Conservation (phyloP, 2,113 vertebrate species). For the Sinocyclocheilus anshuiensis region DNA sequence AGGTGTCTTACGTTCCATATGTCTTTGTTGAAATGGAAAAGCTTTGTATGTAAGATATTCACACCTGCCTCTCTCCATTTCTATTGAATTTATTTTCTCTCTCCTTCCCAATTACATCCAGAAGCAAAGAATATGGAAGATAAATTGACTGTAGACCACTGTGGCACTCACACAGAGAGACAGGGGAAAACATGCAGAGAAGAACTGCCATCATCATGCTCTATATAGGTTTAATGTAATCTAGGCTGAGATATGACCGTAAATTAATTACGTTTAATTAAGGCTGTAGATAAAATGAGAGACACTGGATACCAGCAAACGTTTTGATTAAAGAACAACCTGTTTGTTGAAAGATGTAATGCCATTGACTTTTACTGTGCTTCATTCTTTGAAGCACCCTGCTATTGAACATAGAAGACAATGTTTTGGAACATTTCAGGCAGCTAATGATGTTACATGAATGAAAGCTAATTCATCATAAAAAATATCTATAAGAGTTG, state of each 20-base stretch:
- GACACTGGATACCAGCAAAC: background rate
- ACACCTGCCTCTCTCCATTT: slow-evolving; percentile 40
- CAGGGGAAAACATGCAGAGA: slow-evolving; percentile 4
- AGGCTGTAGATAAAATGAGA: background rate
- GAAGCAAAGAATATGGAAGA: slow-evolving; percentile 7
- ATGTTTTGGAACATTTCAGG: slow-evolving; percentile 5
- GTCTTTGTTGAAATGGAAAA: slow-evolving; percentile 51
- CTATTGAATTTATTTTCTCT: background rate
- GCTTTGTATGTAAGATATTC: slow-evolving; percentile 37
- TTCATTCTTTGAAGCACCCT: background rate
- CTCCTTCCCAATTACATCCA: background rate
- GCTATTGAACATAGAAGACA: background rate
- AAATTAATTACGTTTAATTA: background rate
- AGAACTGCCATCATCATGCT: background rate
- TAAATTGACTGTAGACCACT: slow-evolving; percentile 25
- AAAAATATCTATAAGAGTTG: background rate
- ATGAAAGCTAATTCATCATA: background rate
- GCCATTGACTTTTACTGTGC: background rate
- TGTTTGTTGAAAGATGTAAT: background rate
- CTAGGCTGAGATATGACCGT: background rate
- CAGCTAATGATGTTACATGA: background rate
- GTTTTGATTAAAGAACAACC: background rate
- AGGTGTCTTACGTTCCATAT: background rate
- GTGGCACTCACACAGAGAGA: background rate
- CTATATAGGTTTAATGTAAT: background rate